Percentiles rank a stretch among this genome's conserved stretches.
Evolutionary conservation across 2,113 vertebrate species (phyloP).

Genomic region (Pseudopipra pipra): DNA sequence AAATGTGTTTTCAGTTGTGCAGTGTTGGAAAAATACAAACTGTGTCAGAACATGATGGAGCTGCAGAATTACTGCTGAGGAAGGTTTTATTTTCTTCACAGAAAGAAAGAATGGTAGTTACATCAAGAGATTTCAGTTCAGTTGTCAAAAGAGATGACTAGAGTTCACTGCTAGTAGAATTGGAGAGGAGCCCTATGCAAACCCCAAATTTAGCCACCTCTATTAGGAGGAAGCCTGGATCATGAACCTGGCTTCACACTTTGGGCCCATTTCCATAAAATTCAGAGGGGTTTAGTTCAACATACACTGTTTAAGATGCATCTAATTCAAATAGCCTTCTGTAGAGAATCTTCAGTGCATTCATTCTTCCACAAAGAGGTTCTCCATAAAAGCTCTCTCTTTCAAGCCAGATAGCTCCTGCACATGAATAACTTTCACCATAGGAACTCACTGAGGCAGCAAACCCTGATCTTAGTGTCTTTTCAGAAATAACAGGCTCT

Average conservation of each 20-base stretch:
- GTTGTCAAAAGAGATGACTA: conserved; percentile 63
- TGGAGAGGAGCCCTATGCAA: neutral
- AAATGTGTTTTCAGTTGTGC: conserved; percentile 52
- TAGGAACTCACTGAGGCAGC: conserved; percentile 70
- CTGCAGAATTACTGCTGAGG: neutral
- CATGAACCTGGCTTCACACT: neutral
- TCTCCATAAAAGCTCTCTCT: conserved; percentile 69
- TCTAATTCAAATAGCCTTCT: conserved; percentile 70
- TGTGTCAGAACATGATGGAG: conserved; percentile 10
- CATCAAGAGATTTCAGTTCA: conserved; percentile 41
- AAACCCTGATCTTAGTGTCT: conserved; percentile 60
- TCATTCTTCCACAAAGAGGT: conserved; percentile 69
- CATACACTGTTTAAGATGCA: conserved; percentile 69
- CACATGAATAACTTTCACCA: conserved; percentile 71
- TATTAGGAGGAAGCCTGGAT: neutral
- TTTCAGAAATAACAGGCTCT: conserved; percentile 68
- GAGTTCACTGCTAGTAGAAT: conserved; percentile 44
- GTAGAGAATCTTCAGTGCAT: conserved; percentile 60
- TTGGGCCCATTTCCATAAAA: conserved; percentile 31
- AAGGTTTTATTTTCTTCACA: conserved; percentile 47
- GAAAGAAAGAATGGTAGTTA: conserved; percentile 26
- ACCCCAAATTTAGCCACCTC: neutral
- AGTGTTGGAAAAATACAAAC: conserved; percentile 35
- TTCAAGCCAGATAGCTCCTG: conserved; percentile 65
- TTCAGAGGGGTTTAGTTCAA: conserved; percentile 50